Evolutionary conservation across 2,888 invertebrate species (phyloP), one percentile per base, ranked within the genome.

Genomic region (Colostygia pectinataria): DNA sequence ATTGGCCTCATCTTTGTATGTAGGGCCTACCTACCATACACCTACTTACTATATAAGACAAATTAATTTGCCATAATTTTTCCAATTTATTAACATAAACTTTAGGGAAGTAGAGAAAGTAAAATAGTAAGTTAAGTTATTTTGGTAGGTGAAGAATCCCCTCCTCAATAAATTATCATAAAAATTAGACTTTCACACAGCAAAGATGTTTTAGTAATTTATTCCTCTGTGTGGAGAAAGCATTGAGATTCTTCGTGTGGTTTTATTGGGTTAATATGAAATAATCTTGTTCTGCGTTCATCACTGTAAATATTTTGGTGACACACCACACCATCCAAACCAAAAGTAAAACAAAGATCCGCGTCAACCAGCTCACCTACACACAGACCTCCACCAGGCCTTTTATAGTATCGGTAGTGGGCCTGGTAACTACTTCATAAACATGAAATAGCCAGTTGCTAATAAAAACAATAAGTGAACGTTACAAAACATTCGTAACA

Each of bases 171-270:
- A 38, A 50, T 50, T 43, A 32, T 37, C 40, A 33, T 50, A 42
- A 37, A 45, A 57, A 51, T 55, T 14, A 38, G 50, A 75, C 75
- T 77, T 77, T 74, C 75, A 71, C 75, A 68, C 23, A 54, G 40
- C 66, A 65, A 25, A 45, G 15, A 56, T 48, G 59, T 62, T 57
- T 63, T 59, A 51, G 58, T 76, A 73, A 75, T 73, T 68, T 70
- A 74, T 73, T 60, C 64, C 55, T 10, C 43, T 33, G 46, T 44
- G 44, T 33, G 48, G 59, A 52, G 57, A 75, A 76, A 77, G 75
- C 69, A 55, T 29, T 42, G 54, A 61, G 61, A 61, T 54, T 64
- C 20, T 14, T 20, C n/a, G n/a, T 33, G 15, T 34, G 18, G n/a
- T 1, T 13, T 18, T 23, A 23, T 10, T 20, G 13, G 10, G 10